phyloP scores from a whole-genome alignment of 2,888 invertebrate species.

The Himalopsyche japonica region DNA sequence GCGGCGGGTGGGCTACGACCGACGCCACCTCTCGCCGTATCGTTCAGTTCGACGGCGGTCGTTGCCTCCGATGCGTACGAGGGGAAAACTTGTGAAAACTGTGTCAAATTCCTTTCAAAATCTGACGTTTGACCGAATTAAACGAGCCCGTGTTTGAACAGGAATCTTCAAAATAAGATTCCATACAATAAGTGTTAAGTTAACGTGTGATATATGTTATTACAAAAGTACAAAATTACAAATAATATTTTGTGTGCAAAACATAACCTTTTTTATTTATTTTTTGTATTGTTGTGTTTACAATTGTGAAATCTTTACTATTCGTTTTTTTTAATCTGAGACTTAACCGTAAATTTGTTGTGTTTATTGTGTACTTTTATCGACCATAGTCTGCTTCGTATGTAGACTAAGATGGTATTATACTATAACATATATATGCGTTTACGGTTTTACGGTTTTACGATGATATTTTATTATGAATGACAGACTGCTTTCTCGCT shows the following conservation, averaged over 20 bases:
- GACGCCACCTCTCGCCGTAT: background rate
- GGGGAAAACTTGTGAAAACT: background rate
- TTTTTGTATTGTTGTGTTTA: background rate
- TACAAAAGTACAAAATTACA: background rate
- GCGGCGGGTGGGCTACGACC: background rate
- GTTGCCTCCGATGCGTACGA: background rate
- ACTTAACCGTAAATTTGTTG: background rate
- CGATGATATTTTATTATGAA: background rate
- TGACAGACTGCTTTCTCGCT: background rate
- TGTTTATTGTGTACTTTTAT: background rate
- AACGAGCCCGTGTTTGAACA: background rate
- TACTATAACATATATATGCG: too few species aligned
- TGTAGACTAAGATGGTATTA: background rate
- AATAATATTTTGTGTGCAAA: background rate
- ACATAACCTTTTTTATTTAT: background rate
- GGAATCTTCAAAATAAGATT: too few species aligned
- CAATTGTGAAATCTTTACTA: background rate
- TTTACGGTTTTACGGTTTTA: too few species aligned
- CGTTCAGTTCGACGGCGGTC: background rate
- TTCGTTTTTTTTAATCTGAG: background rate
- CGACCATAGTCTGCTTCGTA: background rate
- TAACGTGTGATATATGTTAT: background rate
- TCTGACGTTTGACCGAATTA: background rate
- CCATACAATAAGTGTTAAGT: background rate
- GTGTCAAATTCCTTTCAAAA: background rate